phyloP scores from a whole-genome alignment of 2,888 invertebrate species.

The Tinea trinotella region DNA sequence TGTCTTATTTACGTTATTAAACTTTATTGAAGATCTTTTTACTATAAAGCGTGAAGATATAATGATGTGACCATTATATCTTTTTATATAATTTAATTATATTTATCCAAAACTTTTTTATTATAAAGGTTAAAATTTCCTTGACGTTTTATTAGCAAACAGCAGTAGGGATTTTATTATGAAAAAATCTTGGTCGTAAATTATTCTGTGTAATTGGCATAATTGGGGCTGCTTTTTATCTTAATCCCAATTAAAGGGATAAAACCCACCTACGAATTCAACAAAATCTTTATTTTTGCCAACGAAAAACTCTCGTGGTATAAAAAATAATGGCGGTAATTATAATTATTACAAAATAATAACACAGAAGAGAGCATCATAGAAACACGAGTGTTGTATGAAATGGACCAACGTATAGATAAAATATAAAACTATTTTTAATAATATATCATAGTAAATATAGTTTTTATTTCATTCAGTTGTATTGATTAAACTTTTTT shows the following conservation, averaged over 20 bases:
- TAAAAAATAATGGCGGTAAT: background rate
- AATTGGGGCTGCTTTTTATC: background rate
- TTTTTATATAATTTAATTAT: background rate
- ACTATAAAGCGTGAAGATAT: background rate
- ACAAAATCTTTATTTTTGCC: conserved; percentile 6
- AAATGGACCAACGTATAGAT: background rate
- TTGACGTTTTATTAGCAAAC: background rate
- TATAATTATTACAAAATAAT: conserved; percentile 1
- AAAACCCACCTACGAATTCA: background rate
- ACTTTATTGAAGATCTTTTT: background rate
- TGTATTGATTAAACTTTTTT: too few species aligned
- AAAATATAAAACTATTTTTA: background rate
- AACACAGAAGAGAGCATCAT: background rate
- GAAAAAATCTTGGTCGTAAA: background rate
- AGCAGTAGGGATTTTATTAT: background rate
- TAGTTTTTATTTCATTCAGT: too few species aligned
- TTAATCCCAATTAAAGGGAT: conserved; percentile 4
- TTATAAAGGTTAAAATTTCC: too few species aligned
- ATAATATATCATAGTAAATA: too few species aligned
- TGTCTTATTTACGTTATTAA: background rate
- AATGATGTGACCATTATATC: background rate
- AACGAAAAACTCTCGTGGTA: background rate
- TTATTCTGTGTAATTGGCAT: background rate
- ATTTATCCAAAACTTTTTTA: too few species aligned
- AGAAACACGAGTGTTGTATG: background rate